These are phyloP conservation scores for Germaria angustata DNA, from an alignment of 2,888 invertebrate genomes.

Conservation along the genomic window DNA sequence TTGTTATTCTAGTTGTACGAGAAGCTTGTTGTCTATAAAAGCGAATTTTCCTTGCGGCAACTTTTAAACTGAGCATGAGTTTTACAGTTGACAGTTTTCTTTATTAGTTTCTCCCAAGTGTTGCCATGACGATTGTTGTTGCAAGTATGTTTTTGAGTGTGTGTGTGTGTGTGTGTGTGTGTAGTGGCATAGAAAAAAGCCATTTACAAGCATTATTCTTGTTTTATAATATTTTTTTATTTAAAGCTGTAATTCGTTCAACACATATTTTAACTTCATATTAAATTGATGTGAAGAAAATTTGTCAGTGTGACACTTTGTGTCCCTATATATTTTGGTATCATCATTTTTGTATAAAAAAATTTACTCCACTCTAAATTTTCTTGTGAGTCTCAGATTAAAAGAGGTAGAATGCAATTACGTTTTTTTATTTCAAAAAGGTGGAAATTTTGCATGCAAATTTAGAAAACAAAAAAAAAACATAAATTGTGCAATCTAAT, in stretches of 20 bases:
- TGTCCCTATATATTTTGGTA: not conserved
- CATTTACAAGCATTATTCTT: constrained; percentile 10
- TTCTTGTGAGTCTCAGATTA: not conserved
- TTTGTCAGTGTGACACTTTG: constrained; percentile 52
- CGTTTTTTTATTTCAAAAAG: not conserved
- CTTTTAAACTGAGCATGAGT: constrained; percentile 35
- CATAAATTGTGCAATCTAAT: constrained; percentile 34
- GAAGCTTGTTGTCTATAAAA: constrained; percentile 9
- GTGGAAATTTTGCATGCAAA: not conserved
- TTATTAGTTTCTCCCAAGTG: constrained; percentile 43
- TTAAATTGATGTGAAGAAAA: constrained; percentile 59
- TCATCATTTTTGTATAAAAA: too few relatives aligned
- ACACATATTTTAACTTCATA: constrained; percentile 55
- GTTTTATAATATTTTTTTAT: not conserved
- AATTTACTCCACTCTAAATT: too few relatives aligned
- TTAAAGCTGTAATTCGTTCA: constrained; percentile 43
- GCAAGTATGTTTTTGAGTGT: too few relatives aligned
- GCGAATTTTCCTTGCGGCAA: constrained; percentile 27
- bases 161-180: not conserved
- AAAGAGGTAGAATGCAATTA: not conserved
- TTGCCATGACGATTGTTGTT: constrained; percentile 8
- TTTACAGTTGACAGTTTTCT: constrained; percentile 52
- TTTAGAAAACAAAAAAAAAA: too few relatives aligned
- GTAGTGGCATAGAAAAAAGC: constrained; percentile 24
- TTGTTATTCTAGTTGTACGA: not conserved